Conservation (phyloP, 2,113 vertebrate genomes). For the Progne subis region DNA sequence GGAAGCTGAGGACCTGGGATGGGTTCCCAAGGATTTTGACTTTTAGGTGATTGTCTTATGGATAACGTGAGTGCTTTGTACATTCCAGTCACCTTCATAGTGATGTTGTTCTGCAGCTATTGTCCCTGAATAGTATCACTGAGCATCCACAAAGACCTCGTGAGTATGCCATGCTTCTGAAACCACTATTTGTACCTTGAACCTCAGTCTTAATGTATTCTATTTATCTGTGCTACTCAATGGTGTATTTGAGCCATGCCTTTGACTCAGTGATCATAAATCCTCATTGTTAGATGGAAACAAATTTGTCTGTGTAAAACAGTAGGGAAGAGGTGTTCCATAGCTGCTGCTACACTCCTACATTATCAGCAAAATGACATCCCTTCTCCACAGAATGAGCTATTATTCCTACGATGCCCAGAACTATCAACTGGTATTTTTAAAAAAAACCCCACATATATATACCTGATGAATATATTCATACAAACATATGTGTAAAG, state of each 20-base stretch:
- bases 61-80: background rate
- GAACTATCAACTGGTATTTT: background rate
- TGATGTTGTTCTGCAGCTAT: background rate
- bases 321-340: background rate
- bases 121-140: background rate
- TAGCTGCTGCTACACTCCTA: background rate
- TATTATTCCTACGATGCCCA: background rate
- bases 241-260: background rate
- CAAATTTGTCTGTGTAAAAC: background rate
- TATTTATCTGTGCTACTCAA: background rate
- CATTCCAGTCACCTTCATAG: background rate
- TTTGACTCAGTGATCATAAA: background rate
- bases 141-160: background rate
- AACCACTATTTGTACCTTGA: background rate
- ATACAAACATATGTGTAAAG: background rate
- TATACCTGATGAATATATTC: background rate
- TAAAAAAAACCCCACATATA: background rate
- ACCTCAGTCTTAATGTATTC: background rate
- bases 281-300: background rate
- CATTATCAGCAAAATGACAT: background rate
- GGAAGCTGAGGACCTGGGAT: background rate
- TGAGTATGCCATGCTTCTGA: background rate
- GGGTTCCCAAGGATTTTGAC: background rate
- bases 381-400: background rate
- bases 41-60: background rate